A percentile compares a stretch with the other conserved stretches of the same genome.
These are phyloP conservation scores for Cossypha niveicapilla DNA, from an alignment of 2,797 vertebrate species.

Conservation along the genomic window DNA sequence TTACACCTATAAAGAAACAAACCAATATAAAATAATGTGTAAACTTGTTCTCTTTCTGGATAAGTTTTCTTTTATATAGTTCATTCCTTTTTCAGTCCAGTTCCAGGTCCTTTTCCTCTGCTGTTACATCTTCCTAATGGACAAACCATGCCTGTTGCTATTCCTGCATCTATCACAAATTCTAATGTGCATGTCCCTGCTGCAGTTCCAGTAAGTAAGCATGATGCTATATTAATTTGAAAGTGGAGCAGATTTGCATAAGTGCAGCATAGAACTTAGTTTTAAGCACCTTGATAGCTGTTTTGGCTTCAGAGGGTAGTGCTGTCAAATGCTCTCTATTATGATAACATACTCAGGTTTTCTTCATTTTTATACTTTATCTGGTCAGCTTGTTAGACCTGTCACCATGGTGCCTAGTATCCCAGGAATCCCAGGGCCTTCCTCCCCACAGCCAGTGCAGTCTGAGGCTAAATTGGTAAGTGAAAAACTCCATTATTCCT, in stretches of 20 bases:
- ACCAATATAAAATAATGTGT: conserved; percentile 3
- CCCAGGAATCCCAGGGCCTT: conserved; percentile 96
- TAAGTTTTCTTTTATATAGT: conserved; percentile 64
- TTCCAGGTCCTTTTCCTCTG: conserved; percentile 95
- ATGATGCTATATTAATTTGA: conserved; percentile 66
- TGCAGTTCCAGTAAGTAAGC: conserved; percentile 91
- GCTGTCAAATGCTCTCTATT: conserved; percentile 43
- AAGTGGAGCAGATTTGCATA: conserved; percentile 53
- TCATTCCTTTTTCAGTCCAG: conserved; percentile 84
- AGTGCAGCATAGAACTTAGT: conserved; percentile 42
- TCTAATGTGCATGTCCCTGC: conserved; percentile 95
- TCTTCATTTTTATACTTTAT: conserved; percentile 66
- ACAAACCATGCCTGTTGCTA: conserved; percentile 97
- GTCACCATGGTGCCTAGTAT: conserved; percentile 98
- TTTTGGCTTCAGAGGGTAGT: conserved; percentile 54
- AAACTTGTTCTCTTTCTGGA: conserved; percentile 38
- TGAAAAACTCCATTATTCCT: conserved; percentile 62
- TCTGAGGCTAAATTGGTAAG: conserved; percentile 98
- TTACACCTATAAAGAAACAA: conserved; percentile 23
- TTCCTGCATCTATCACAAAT: conserved; percentile 96
- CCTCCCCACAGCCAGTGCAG: conserved; percentile 91
- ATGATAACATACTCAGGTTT: conserved; percentile 64
- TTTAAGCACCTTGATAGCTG: conserved; percentile 49
- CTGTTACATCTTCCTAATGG: conserved; percentile 98
- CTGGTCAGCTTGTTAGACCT: conserved; percentile 94